Conservation (phyloP, 2,888 invertebrate species). For the Hydriomena furcata region DNA sequence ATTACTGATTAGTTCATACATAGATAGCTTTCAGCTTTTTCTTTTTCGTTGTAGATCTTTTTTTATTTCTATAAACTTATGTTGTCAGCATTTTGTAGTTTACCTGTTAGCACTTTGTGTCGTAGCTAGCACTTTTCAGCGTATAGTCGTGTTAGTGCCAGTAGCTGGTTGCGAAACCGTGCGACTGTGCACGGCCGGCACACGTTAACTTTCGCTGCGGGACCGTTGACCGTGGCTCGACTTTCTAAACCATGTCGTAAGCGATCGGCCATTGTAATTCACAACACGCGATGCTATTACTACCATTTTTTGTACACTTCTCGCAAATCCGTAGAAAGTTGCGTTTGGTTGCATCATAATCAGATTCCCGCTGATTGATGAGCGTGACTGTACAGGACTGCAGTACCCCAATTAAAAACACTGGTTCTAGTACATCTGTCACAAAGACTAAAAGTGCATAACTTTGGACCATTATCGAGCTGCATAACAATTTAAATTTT, state of each 20-base stretch:
- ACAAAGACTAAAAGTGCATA: neutral
- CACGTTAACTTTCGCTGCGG: constrained; percentile 74
- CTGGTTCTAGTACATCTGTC: too few species aligned
- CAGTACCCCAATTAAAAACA: too few species aligned
- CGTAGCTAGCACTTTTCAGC: constrained; percentile 14
- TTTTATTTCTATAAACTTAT: neutral
- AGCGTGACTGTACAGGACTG: constrained; percentile 1
- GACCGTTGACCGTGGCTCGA: constrained; percentile 79
- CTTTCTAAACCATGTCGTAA: constrained; percentile 82
- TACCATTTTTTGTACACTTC: constrained; percentile 59
- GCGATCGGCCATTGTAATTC: constrained; percentile 73
- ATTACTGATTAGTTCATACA: neutral
- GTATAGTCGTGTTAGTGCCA: constrained; percentile 33
- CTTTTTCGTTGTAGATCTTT: neutral
- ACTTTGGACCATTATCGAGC: neutral
- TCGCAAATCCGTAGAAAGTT: constrained; percentile 74
- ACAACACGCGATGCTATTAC: constrained; percentile 75
- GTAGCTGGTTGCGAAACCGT: constrained; percentile 53
- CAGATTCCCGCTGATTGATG: neutral
- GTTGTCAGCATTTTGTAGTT: neutral
- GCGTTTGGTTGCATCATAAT: constrained; percentile 17
- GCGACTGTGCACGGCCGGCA: constrained; percentile 56
- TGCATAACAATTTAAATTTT: neutral
- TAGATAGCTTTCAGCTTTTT: neutral
- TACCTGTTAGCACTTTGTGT: neutral